Evolutionary conservation across 2,113 vertebrate genomes (phyloP).

Genomic region (Ranitomeya imitator): DNA sequence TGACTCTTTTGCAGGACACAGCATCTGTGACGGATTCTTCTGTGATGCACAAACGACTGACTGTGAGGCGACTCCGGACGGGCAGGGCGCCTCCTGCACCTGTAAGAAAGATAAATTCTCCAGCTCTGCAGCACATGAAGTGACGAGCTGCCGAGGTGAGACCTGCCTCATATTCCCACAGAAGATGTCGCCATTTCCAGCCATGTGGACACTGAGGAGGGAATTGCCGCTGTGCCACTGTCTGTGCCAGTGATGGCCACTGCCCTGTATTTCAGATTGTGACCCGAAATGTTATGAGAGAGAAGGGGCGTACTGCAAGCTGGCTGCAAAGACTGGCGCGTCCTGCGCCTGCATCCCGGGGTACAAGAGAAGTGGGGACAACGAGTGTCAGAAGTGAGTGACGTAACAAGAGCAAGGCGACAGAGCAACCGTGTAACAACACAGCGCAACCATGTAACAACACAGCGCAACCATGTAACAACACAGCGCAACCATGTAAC

Average conservation of each 20-base stretch:
- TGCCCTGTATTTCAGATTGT: conserved; percentile 58
- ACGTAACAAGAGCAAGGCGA: background rate
- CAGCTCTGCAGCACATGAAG: too few relatives aligned
- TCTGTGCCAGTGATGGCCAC: background rate
- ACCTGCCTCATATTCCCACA: too few relatives aligned
- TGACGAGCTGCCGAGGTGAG: conserved; percentile 30
- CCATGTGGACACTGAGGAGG: background rate
- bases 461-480: too few relatives aligned
- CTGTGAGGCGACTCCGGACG: background rate
- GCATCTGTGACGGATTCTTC: background rate
- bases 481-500: background rate
- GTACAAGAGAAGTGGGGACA: fast-evolving
- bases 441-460: background rate
- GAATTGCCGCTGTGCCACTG: background rate
- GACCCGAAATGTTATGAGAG: fast-evolving
- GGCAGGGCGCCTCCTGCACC: background rate
- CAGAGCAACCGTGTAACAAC: background rate
- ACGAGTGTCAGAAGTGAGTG: conserved; percentile 61
- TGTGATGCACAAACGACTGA: background rate
- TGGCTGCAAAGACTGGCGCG: fast-evolving
- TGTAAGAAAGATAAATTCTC: background rate
- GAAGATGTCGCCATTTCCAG: too few relatives aligned
- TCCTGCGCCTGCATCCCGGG: conserved; percentile 61
- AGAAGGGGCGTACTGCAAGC: conserved; percentile 29
- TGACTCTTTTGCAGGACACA: background rate